These are phyloP conservation scores for Hemiscyllium ocellatum DNA, from an alignment of 2,113 vertebrate genomes.

Conservation along the genomic window DNA sequence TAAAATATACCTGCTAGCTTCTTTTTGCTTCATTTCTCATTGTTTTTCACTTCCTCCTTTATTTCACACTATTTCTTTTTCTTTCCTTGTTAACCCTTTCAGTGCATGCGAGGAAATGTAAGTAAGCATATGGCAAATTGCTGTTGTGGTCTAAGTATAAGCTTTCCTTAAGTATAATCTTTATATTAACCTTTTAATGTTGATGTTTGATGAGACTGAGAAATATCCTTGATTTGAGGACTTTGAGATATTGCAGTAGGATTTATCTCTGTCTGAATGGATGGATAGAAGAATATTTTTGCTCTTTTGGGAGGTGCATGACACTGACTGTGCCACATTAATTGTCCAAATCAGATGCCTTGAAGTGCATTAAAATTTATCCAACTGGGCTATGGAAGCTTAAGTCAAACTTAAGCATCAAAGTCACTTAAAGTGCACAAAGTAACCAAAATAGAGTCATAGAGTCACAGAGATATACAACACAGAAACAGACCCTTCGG, in stretches of 20 bases:
- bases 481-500: too few species aligned
- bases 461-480: too few species aligned
- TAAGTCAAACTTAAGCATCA: background rate
- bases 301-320: background rate
- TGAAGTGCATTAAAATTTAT: background rate
- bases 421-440: background rate
- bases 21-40: background rate
- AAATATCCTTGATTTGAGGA: background rate
- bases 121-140: background rate
- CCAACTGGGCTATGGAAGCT: background rate
- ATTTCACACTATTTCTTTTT: constrained; percentile 9
- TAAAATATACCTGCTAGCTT: background rate
- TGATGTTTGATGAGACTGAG: background rate
- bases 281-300: background rate
- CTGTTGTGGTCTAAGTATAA: too few species aligned
- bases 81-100: background rate
- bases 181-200: background rate
- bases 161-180: too few species aligned
- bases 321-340: background rate
- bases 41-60: background rate
- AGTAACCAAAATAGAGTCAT: background rate
- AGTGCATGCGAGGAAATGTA: constrained; percentile 34
- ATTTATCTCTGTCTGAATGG: background rate
- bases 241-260: background rate
- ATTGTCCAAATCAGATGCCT: too few species aligned